phyloP scores from a whole-genome alignment of 2,113 vertebrate species.

The Polypterus senegalus region DNA sequence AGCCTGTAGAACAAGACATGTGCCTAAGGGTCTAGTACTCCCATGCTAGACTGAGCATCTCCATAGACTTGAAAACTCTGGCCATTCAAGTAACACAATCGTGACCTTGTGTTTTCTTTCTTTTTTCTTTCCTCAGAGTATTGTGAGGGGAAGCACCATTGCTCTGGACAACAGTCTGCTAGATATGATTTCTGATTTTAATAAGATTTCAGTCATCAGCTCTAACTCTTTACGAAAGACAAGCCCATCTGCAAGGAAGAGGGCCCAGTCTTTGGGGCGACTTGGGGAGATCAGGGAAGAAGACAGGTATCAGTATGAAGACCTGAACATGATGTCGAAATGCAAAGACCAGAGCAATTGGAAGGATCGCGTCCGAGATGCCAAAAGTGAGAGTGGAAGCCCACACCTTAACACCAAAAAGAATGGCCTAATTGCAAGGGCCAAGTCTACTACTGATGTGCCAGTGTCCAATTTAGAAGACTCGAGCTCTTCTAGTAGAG shows the following conservation, averaged over 20 bases:
- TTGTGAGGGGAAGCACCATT: constrained; percentile 81
- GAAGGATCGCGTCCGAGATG: constrained; percentile 60
- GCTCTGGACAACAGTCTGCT: constrained; percentile 83
- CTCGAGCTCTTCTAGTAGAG: constrained; percentile 4
- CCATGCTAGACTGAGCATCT: no score
- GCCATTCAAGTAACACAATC: fast-evolving
- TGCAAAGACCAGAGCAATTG: constrained; percentile 58
- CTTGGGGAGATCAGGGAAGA: constrained; percentile 74
- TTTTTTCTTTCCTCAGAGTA: constrained; percentile 54
- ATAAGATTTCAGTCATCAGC: constrained; percentile 86
- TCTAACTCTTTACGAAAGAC: constrained; percentile 84
- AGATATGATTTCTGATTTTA: constrained; percentile 83
- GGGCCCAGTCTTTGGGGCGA: constrained; percentile 80
- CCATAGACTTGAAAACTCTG: no score
- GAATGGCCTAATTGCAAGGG: constrained; percentile 71
- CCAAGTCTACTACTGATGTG: constrained; percentile 72
- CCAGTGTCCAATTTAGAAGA: constrained; percentile 33
- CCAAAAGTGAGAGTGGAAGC: constrained; percentile 65
- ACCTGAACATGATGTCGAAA: constrained; percentile 58
- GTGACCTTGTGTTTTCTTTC: constrained; percentile 1
- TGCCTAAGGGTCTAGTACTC: no score
- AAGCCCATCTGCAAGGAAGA: constrained; percentile 72
- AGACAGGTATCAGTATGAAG: constrained; percentile 74
- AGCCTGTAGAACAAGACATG: no score
- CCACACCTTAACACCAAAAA: constrained; percentile 67